phyloP scores from a whole-genome alignment of 2,888 invertebrate genomes.

The Phania funesta region DNA sequence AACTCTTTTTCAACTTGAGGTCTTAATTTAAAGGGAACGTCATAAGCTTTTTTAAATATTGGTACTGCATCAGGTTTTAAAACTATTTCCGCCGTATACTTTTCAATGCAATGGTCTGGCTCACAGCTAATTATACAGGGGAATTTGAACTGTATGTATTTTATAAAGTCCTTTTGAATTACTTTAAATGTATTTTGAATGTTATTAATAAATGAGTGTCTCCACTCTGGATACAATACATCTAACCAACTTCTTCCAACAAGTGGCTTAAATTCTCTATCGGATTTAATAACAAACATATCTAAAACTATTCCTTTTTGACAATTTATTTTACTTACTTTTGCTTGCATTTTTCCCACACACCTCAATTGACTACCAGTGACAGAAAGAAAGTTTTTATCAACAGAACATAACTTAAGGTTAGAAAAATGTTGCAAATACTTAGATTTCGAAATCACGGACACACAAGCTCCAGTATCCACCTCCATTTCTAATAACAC shows the following conservation, averaged over 20 bases:
- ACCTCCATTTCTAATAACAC: conserved; percentile 46
- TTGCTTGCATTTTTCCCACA: conserved; percentile 34
- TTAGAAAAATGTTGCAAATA: conserved; percentile 41
- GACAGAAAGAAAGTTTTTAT: conserved; percentile 29
- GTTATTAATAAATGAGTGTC: too few species aligned
- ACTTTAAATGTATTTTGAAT: too few species aligned
- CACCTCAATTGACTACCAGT: conserved; percentile 38
- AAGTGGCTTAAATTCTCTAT: too few species aligned
- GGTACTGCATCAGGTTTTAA: background rate
- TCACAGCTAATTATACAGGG: conserved; percentile 25
- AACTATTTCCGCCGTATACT: conserved; percentile 56
- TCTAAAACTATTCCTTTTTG: background rate
- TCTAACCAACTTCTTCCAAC: too few species aligned
- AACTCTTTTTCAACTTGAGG: conserved; percentile 68
- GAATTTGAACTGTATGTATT: conserved; percentile 33
- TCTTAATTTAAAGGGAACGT: conserved; percentile 67
- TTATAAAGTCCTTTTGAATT: background rate
- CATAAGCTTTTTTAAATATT: conserved; percentile 68
- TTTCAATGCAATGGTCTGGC: conserved; percentile 35
- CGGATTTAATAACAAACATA: too few species aligned
- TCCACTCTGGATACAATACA: too few species aligned
- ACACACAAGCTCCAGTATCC: conserved; percentile 47
- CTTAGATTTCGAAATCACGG: conserved; percentile 45
- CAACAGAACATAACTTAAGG: conserved; percentile 12
- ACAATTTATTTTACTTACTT: conserved; percentile 16